phyloP scores from a whole-genome alignment of 2,113 vertebrate species.

The Cyprinodon tularosa region DNA sequence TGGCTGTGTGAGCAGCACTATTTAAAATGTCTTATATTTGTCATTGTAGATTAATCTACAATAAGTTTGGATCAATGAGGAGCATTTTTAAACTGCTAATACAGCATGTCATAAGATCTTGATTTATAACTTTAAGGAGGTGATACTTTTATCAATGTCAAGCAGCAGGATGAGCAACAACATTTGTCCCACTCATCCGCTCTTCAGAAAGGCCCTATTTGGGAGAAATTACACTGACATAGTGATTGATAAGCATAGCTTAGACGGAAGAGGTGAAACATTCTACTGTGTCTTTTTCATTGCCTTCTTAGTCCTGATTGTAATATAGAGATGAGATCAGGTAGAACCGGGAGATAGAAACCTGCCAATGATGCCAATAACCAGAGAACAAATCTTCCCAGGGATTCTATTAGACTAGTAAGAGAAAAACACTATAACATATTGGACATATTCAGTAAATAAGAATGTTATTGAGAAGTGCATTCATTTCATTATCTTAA shows the following conservation, averaged over 20 bases:
- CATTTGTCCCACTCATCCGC: not conserved
- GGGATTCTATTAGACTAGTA: too few relatives aligned
- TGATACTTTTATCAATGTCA: not conserved
- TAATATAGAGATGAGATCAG: not conserved
- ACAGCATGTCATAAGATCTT: too few relatives aligned
- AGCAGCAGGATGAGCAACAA: not conserved
- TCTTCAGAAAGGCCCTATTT: not conserved
- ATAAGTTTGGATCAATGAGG: not conserved
- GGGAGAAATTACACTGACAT: not conserved
- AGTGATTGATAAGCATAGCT: not conserved
- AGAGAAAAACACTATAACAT: not conserved
- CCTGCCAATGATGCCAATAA: too few relatives aligned
- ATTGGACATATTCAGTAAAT: not conserved
- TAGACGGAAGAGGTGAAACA: not conserved
- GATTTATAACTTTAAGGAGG: not conserved
- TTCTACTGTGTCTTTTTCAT: not conserved
- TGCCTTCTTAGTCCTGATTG: not conserved
- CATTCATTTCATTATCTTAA: not conserved
- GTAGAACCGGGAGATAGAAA: not conserved
- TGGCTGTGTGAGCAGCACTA: not conserved
- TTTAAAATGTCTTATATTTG: not conserved
- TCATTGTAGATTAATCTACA: not conserved
- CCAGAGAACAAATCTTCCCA: too few relatives aligned
- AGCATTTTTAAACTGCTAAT: not conserved
- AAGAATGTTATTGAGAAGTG: not conserved